Percentiles rank a stretch among this genome's conserved stretches.
Evolutionary conservation across 2,888 invertebrate species (phyloP).

Genomic region (Antheraea assamensis): DNA sequence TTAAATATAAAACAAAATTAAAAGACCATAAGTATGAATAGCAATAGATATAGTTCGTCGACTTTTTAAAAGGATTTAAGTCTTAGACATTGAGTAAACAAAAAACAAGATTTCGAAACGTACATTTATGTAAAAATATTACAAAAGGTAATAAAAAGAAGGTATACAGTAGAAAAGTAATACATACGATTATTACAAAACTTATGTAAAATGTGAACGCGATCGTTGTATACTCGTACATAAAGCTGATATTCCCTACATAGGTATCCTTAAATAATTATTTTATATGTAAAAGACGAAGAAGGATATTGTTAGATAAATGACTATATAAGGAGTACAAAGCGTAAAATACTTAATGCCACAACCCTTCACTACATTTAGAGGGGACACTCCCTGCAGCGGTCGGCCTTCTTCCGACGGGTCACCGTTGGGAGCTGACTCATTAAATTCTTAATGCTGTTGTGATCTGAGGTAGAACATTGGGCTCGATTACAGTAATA

Average conservation of each 20-base stretch:
- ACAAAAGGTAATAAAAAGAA: too few species aligned
- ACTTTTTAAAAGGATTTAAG: too few species aligned
- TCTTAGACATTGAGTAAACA: background rate
- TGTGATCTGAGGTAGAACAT: conserved; percentile 60
- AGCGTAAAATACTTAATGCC: conserved; percentile 5
- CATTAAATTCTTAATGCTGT: conserved; percentile 72
- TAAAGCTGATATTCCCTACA: background rate
- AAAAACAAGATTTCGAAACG: background rate
- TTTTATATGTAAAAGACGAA: background rate
- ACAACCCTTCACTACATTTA: conserved; percentile 16
- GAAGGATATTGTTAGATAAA: background rate
- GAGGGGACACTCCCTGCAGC: conserved; percentile 31
- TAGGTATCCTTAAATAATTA: background rate
- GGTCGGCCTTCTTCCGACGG: conserved; percentile 37
- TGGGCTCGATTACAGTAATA: conserved; percentile 73
- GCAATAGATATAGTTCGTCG: background rate
- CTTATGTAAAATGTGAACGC: background rate
- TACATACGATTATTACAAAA: too few species aligned
- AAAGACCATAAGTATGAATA: background rate
- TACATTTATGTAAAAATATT: background rate
- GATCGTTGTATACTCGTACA: background rate
- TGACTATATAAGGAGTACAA: conserved; percentile 5
- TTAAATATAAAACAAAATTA: background rate
- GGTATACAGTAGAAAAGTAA: too few species aligned
- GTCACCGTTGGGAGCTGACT: conserved; percentile 43